Conservation (phyloP, 2,888 invertebrate species). For the Amphipyra tragopoginis region DNA sequence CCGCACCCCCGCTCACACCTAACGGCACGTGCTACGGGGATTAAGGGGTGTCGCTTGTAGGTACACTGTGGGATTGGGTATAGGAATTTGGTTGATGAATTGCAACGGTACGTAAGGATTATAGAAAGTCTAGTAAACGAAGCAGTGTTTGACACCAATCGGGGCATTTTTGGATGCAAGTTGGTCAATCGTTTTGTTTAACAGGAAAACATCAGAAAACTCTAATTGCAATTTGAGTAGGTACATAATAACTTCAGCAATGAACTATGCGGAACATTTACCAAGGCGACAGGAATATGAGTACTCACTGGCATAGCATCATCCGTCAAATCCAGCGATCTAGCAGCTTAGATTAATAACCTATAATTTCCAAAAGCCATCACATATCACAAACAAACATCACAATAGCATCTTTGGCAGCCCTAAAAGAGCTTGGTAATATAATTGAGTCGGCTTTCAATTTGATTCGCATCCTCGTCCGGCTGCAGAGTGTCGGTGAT, state of each 20-base stretch:
- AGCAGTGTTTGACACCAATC: background rate
- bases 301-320: too few species aligned
- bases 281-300: too few species aligned
- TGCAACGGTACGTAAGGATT: background rate
- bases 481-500: conserved; percentile 86
- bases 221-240: too few species aligned
- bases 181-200: too few species aligned
- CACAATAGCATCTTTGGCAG: conserved; percentile 55
- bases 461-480: conserved; percentile 88
- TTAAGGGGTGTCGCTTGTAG: conserved; percentile 78
- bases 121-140: background rate
- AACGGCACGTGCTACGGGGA: conserved; percentile 73
- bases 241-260: too few species aligned
- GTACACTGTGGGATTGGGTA: conserved; percentile 16
- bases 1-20: conserved; percentile 70
- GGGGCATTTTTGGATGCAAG: too few species aligned
- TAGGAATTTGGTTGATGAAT: conserved; percentile 24
- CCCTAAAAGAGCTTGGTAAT: conserved; percentile 82
- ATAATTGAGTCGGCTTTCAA: conserved; percentile 90
- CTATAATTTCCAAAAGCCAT: background rate
- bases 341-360: background rate
- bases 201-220: too few species aligned
- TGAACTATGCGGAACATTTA: too few species aligned
- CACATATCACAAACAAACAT: conserved; percentile 7
- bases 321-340: too few species aligned